phyloP scores from a whole-genome alignment of 2,888 invertebrate species.

The Hesperia comma region DNA sequence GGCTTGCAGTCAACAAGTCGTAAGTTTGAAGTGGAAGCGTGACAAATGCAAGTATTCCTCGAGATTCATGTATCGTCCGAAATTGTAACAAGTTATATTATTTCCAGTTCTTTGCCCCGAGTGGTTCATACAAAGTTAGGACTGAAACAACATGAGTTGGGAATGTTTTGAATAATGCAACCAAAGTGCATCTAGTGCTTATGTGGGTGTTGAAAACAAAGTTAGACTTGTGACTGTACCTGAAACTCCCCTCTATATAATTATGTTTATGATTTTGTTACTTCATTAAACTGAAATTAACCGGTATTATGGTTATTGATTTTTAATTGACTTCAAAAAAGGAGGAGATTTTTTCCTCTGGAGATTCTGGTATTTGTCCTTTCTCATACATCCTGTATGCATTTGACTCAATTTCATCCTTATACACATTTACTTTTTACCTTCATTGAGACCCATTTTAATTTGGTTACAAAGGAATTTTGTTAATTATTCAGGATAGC shows the following conservation, averaged over 20 bases:
- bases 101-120: slow-evolving; percentile 63
- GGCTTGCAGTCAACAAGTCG: slow-evolving; percentile 39
- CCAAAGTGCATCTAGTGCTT: slow-evolving; percentile 47
- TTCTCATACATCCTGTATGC: too few species aligned
- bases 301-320: too few species aligned
- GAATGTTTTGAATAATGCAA: slow-evolving; percentile 67
- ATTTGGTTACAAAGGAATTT: too few species aligned
- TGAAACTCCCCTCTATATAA: not conserved
- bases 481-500: too few species aligned
- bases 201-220: slow-evolving; percentile 35
- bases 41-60: slow-evolving; percentile 54
- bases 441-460: too few species aligned
- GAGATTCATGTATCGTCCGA: slow-evolving; percentile 49
- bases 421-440: too few species aligned
- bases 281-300: too few species aligned
- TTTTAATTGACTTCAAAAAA: too few species aligned
- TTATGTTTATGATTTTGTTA: too few species aligned
- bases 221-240: slow-evolving; percentile 27
- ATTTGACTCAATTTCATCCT: too few species aligned
- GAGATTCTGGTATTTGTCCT: too few species aligned
- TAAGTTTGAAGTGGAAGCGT: slow-evolving; percentile 34
- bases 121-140: slow-evolving; percentile 72
- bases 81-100: slow-evolving; percentile 64
- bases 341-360: too few species aligned
- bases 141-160: slow-evolving; percentile 65